phyloP scores from a whole-genome alignment of 2,797 vertebrate genomes.

The Ceyx erithaca region DNA sequence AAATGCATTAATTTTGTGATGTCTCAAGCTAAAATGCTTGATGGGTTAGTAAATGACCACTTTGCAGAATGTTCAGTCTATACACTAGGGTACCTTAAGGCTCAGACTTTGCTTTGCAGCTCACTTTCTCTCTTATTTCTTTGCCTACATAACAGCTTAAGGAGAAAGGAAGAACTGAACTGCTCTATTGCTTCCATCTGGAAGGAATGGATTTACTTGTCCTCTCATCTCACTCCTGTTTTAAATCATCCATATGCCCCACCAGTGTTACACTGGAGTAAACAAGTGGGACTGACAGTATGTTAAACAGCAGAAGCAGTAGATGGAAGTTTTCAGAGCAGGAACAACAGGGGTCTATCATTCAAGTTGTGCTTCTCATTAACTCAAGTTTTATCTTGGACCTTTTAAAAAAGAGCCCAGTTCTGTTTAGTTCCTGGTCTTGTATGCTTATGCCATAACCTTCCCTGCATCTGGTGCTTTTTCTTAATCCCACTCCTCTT shows the following conservation, averaged over 20 bases:
- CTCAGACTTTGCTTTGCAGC: neutral
- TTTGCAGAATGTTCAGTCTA: neutral
- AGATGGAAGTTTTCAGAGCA: neutral
- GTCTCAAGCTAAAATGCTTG: neutral
- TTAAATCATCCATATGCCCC: neutral
- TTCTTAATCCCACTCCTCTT: neutral
- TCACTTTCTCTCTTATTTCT: neutral
- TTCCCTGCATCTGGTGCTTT: neutral
- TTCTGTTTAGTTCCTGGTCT: neutral
- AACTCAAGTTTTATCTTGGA: neutral
- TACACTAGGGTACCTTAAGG: neutral
- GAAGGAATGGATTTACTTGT: neutral
- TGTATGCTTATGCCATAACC: neutral
- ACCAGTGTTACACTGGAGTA: neutral
- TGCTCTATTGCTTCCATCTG: neutral
- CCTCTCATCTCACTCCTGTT: neutral
- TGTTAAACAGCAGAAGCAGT: neutral
- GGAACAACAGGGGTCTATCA: neutral
- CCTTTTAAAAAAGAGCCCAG: neutral
- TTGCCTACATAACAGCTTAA: neutral
- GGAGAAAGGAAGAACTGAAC: neutral
- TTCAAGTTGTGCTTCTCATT: fast-evolving
- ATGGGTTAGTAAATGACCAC: neutral
- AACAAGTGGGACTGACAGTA: neutral
- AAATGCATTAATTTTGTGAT: neutral